phyloP scores from a whole-genome alignment of 2,113 vertebrate genomes.

The Litocranius walleri region DNA sequence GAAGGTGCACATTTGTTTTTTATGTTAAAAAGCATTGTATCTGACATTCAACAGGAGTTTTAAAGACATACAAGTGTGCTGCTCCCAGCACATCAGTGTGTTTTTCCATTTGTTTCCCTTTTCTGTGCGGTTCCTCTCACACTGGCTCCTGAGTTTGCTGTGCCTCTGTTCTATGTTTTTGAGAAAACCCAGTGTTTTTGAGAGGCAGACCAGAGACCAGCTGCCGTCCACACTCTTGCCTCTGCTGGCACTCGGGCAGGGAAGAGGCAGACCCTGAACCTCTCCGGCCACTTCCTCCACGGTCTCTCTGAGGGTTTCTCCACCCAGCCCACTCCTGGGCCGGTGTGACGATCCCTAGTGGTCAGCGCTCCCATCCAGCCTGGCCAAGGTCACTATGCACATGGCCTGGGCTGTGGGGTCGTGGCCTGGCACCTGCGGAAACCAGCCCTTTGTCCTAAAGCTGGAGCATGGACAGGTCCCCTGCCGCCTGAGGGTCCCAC shows the following conservation, averaged over 20 bases:
- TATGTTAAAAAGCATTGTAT: not conserved
- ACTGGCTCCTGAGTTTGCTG: not conserved
- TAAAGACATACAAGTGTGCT: not conserved
- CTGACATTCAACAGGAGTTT: not conserved
- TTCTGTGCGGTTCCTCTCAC: not conserved
- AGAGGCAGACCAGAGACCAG: not conserved
- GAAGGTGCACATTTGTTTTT: not conserved
- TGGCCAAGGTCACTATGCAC: rapidly evolving
- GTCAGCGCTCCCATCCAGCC: rapidly evolving
- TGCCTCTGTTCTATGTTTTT: not conserved
- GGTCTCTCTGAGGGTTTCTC: not conserved
- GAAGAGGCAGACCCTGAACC: not conserved
- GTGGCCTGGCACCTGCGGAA: not conserved
- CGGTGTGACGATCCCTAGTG: not conserved
- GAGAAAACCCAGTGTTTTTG: not conserved
- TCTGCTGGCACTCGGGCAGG: not conserved
- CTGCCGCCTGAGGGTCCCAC: rapidly evolving
- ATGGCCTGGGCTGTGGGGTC: not conserved
- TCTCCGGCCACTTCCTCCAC: not conserved
- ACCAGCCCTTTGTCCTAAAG: not conserved
- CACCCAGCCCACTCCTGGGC: not conserved
- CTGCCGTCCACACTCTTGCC: not conserved
- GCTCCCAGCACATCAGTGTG: rapidly evolving
- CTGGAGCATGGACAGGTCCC: not conserved
- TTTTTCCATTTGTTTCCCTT: not conserved